Evolutionary conservation across 2,888 invertebrate species (phyloP), one percentile per base, ranked within the genome.

Genomic region (Aporophyla nigra): DNA sequence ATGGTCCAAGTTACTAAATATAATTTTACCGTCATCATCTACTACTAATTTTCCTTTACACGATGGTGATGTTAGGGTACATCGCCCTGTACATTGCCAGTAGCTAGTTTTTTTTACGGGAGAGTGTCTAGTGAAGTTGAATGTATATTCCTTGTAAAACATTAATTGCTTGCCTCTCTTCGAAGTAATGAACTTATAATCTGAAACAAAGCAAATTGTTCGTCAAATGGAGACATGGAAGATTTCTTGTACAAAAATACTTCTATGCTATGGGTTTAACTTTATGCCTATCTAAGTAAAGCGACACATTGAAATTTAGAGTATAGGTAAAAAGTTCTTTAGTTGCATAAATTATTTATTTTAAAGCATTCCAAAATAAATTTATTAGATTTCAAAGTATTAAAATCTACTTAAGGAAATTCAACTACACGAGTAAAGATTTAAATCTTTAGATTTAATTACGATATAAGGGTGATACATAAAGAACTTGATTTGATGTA

Each of bases 81-180:
- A 33, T 46, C 43, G 43, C 10, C 10, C 43, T 46, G 10, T 12
- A 46, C 43, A 46, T 10, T 40, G 24, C 75, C 75, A 76, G 14
- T 74, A 63, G 1, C 19, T 16, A 27, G 58, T 71, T 1, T 71
- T 58, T 58, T 58, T 71, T 12, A 19, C 58, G 49, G 49, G 0
- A 40, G 49, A 58, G 58, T 24, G 40, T 21, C 24, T 58, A 4
- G 56, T 49, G 24, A 16, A 71, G 40, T 58, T 33, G 49, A 58
- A 73, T 49, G 71, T 49, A n/a, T 46, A 71, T 56, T 12, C 7
- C 4, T 56, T 56, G 56, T 56, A 2, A 6, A 67, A 14, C 71
- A 73, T 33, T 73, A 73, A 58, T 16, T n/a, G 71, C 21, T 24
- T 71, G 33, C 71, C 33, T 58, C 56, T 71, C 5, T 24, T 71